Percentiles rank a stretch among this genome's conserved stretches.
These are phyloP conservation scores for Phalera bucephala DNA, from an alignment of 2,888 invertebrate genomes.

Conservation along the genomic window DNA sequence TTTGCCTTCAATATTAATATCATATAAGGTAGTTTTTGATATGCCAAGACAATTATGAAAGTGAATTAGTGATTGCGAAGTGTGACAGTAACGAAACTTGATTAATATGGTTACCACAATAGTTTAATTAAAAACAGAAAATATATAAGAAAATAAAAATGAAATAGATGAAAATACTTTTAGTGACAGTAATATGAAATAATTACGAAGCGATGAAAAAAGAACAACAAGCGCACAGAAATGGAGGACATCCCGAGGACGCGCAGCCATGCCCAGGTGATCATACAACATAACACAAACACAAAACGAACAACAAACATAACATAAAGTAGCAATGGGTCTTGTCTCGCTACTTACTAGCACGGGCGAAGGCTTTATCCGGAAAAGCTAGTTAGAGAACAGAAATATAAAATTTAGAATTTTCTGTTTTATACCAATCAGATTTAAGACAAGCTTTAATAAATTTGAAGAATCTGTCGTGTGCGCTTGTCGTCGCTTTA, in stretches of 20 bases:
- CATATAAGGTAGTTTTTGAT: slow-evolving; percentile 1
- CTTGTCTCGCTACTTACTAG: slow-evolving; percentile 93
- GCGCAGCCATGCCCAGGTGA: slow-evolving; percentile 79
- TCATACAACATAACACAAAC: slow-evolving; percentile 36
- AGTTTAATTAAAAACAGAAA: slow-evolving; percentile 8
- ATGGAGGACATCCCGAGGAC: slow-evolving; percentile 63
- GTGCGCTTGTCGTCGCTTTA: slow-evolving; percentile 79
- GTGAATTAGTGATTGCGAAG: background rate
- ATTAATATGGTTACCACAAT: too few species aligned
- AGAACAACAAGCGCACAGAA: slow-evolving; percentile 83
- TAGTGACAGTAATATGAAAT: slow-evolving; percentile 23
- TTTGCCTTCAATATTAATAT: too few species aligned
- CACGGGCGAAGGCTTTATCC: slow-evolving; percentile 99
- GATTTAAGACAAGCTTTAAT: slow-evolving; percentile 64
- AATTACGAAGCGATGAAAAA: slow-evolving; percentile 60
- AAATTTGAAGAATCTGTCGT: slow-evolving; percentile 52
- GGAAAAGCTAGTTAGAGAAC: slow-evolving; percentile 94
- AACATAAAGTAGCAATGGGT: slow-evolving; percentile 75
- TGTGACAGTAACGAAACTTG: background rate
- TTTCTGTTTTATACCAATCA: slow-evolving; percentile 59
- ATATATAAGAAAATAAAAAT: slow-evolving; percentile 6
- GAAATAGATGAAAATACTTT: slow-evolving; percentile 9
- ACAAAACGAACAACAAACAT: slow-evolving; percentile 40
- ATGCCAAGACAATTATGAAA: slow-evolving; percentile 14
- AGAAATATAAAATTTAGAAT: slow-evolving; percentile 67